A percentile compares a stretch with the other conserved stretches of the same genome.
phyloP scores from a whole-genome alignment of 2,797 vertebrate genomes.

The Podarcis siculus region DNA sequence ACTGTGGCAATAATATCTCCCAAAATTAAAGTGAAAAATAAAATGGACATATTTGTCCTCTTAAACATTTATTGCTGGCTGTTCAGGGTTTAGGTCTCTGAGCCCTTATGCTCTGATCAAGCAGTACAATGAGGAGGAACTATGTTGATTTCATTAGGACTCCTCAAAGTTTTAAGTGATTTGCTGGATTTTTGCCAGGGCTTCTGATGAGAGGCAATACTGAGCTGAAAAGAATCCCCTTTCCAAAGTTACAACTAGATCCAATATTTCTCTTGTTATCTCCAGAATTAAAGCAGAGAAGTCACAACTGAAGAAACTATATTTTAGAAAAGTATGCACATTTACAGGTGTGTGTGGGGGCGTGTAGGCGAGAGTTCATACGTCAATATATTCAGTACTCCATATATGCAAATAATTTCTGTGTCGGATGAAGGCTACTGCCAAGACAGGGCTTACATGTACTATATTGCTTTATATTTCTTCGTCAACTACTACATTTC shows the following conservation, averaged over 20 bases:
- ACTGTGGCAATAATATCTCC: slow-evolving; percentile 20
- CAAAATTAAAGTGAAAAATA: slow-evolving; percentile 5
- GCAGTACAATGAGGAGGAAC: slow-evolving; percentile 33
- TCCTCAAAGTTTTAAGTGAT: slow-evolving; percentile 45
- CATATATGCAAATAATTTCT: neutral
- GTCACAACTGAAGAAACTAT: slow-evolving; percentile 33
- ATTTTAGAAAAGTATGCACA: neutral
- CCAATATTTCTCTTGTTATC: slow-evolving; percentile 33
- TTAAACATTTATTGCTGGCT: slow-evolving; percentile 43
- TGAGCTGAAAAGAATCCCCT: slow-evolving; percentile 51
- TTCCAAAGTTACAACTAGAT: slow-evolving; percentile 41
- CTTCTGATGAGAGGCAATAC: slow-evolving; percentile 36
- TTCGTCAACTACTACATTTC: neutral
- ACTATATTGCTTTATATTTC: neutral
- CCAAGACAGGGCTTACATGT: neutral
- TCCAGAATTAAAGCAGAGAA: slow-evolving; percentile 35
- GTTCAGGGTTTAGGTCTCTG: slow-evolving; percentile 14
- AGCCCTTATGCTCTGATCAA: slow-evolving; percentile 52
- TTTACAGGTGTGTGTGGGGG: neutral
- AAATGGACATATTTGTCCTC: slow-evolving; percentile 37
- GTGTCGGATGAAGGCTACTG: rapidly evolving
- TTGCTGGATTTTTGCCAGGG: slow-evolving; percentile 58
- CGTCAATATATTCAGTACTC: slow-evolving; percentile 3
- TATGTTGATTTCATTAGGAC: neutral
- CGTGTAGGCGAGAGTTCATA: too few species aligned